phyloP scores from a whole-genome alignment of 1,140 invertebrate species.

The Rhizoglyphus robini region DNA sequence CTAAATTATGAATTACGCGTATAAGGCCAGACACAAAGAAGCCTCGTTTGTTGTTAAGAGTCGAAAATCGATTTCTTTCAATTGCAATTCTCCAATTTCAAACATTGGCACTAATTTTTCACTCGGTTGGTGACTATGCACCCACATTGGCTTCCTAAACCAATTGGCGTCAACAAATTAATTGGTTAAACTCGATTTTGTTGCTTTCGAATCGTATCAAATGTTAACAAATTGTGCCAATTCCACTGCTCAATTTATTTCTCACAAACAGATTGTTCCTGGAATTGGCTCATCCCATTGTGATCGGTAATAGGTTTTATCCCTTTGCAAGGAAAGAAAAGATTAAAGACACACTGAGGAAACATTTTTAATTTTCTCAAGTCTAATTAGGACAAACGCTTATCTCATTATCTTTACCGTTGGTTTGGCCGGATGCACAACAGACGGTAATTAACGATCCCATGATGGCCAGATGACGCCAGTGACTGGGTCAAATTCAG shows the following conservation, averaged over 20 bases:
- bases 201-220: background rate
- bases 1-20: slow-evolving; percentile 4
- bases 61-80: no score
- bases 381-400: background rate
- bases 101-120: no score
- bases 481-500: no score
- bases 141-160: no score
- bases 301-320: no score
- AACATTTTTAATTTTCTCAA: background rate
- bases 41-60: background rate
- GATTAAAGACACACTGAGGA: background rate
- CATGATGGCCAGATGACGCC: background rate
- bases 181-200: no score
- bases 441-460: background rate
- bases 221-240: slow-evolving; percentile 2
- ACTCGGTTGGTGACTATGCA: no score
- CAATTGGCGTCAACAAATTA: no score
- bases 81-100: no score
- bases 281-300: background rate
- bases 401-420: background rate
- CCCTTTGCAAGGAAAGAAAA: no score
- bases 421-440: no score
- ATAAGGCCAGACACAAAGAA: background rate
- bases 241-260: background rate
- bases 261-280: background rate